These are phyloP conservation scores for Leptopilina clavipes DNA, from an alignment of 1,140 invertebrate species.

Conservation along the genomic window DNA sequence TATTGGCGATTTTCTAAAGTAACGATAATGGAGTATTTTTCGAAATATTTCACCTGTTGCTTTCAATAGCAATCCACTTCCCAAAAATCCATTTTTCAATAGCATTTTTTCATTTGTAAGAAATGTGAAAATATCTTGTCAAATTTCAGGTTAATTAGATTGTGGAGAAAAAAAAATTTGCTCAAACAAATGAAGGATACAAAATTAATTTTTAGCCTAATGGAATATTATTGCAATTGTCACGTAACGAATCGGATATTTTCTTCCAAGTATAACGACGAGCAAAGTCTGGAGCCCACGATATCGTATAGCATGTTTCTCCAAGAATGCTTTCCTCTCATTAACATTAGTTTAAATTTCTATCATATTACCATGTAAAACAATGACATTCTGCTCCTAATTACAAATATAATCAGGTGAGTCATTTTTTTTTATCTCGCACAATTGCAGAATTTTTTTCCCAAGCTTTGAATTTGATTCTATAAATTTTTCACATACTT, in stretches of 20 bases:
- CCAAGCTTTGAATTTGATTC: no score
- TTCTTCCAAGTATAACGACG: not conserved
- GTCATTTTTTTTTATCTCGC: no score
- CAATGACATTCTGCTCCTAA: not conserved
- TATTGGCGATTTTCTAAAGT: conserved; percentile 33
- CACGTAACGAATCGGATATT: not conserved
- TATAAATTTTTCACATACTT: no score
- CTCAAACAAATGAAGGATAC: not conserved
- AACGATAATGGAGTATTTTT: not conserved
- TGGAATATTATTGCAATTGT: not conserved
- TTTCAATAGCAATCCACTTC: not conserved
- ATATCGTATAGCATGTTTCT: conserved; percentile 1
- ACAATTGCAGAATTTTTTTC: no score
- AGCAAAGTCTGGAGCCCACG: not conserved
- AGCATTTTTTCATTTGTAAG: not conserved
- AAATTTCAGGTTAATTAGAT: not conserved
- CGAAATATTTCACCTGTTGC: not conserved
- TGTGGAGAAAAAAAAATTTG: not conserved
- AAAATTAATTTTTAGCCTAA: not conserved
- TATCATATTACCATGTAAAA: conserved; percentile 11
- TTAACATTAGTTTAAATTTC: not conserved
- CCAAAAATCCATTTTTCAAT: not conserved
- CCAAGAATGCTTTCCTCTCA: not conserved
- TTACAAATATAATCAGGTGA: not conserved
- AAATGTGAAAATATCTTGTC: not conserved